Base-by-base conservation (phyloP, 2,888 invertebrate genomes). In the Lochmaea capreae region DNA sequence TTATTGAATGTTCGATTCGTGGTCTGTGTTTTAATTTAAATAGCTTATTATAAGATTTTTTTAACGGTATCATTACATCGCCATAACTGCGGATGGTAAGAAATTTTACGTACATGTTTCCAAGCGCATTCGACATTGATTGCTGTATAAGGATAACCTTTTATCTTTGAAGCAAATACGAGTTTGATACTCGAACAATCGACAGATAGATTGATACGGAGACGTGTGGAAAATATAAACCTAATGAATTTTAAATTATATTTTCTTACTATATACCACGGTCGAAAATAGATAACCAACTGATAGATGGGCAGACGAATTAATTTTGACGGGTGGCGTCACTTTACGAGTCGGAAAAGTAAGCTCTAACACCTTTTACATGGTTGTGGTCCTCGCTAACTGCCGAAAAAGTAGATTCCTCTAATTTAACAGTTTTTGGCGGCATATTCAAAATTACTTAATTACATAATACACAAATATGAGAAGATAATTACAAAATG, bases 111-210 rank as follows among this genome's bases (percentile, higher is more conserved):
- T 76, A 72, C 71, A 54, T 65, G 65, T 26, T 61, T 68, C 76
- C 14, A 71, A 39, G 1, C 33, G 73, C 73, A 76, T 78, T 75
- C 77, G 74, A 73, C 74, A 76, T 18, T 54, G 73, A 59, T 65
- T 70, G 62, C 76, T 73, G 67, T 76, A 76, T 76, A 78, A 75
- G 77, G 77, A 58, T 70, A 75, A 49, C 70, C 74, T 73, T 72
- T 72, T 65, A 49, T 49, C 49, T 49, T 49, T 49, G 49, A n/a
- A 49, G n/a, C n/a, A 16, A n/a, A 49, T 12, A 49, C 49, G n/a
- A 49, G 49, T n/a, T 49, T 12, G 14, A n/a, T n/a, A n/a, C 8
- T 49, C n/a, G n/a, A 49, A 49, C n/a, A 49, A n/a, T 49, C n/a
- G 49, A n/a, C 14, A 8, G n/a, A 8, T 49, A n/a, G 49, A 49